These are phyloP conservation scores for Aplocera efformata DNA, from an alignment of 2,888 invertebrate genomes.

Conservation along the genomic window DNA sequence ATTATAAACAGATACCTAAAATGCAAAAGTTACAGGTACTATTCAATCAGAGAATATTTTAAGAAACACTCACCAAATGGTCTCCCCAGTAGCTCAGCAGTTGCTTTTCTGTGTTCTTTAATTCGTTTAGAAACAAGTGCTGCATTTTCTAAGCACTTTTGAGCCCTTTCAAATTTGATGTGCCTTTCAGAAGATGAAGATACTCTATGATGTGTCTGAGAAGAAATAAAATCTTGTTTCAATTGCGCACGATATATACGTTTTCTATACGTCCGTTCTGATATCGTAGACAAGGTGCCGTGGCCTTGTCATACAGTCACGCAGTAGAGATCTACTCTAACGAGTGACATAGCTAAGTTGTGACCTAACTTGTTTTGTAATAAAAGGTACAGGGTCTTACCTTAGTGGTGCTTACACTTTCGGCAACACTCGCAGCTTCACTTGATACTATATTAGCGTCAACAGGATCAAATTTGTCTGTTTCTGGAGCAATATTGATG, in stretches of 20 bases:
- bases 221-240: slow-evolving; percentile 10
- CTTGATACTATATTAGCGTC: slow-evolving; percentile 58
- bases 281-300: slow-evolving; percentile 2
- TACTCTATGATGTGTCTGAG: slow-evolving; percentile 45
- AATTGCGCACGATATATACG: too few species aligned
- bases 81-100: slow-evolving; percentile 67
- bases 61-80: slow-evolving; percentile 65
- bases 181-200: slow-evolving; percentile 66
- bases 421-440: slow-evolving; percentile 57
- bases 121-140: slow-evolving; percentile 73
- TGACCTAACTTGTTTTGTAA: background rate
- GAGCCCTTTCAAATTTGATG: slow-evolving; percentile 70
- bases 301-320: slow-evolving; percentile 27
- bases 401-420: slow-evolving; percentile 63
- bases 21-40: too few species aligned
- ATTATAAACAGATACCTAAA: too few species aligned
- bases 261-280: too few species aligned
- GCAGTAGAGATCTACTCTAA: slow-evolving; percentile 15
- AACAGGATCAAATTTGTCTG: slow-evolving; percentile 51
- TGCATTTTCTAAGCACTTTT: slow-evolving; percentile 75
- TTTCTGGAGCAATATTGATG: slow-evolving; percentile 56
- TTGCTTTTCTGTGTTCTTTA: slow-evolving; percentile 73
- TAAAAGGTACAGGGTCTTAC: slow-evolving; percentile 32
- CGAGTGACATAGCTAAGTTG: slow-evolving; percentile 3
- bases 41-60: too few species aligned